Evolutionary conservation across 2,113 vertebrate species (phyloP).

Genomic region (Actinemys pallida): DNA sequence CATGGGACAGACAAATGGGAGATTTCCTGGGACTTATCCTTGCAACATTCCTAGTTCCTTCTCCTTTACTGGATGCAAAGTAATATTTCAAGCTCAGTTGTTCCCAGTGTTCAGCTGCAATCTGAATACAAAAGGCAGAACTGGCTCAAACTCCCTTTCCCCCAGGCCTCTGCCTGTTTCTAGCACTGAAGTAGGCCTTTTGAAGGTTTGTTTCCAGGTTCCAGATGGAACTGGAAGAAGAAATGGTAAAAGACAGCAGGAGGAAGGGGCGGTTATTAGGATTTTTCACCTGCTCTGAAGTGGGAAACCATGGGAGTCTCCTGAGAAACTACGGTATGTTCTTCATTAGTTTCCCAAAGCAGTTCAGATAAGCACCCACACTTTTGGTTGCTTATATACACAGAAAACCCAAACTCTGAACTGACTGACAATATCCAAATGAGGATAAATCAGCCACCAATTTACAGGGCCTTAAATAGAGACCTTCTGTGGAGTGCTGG

Average conservation of each 20-base stretch:
- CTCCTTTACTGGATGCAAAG: not conserved
- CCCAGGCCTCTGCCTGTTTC: not conserved
- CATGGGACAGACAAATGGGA: not conserved
- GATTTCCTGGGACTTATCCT: not conserved
- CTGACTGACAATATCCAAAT: not conserved
- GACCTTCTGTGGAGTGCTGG: not conserved
- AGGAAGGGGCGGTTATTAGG: not conserved
- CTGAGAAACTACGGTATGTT: not conserved
- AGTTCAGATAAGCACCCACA: not conserved
- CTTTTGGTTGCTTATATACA: too few species aligned
- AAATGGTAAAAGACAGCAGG: not conserved
- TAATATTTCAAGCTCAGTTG: not conserved
- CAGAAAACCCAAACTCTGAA: not conserved
- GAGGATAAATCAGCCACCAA: not conserved
- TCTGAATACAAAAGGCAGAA: not conserved
- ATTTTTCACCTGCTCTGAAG: not conserved
- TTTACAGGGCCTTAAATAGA: not conserved
- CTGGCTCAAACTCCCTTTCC: not conserved
- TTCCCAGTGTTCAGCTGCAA: not conserved
- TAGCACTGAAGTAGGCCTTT: not conserved
- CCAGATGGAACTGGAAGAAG: not conserved
- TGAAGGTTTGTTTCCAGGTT: not conserved
- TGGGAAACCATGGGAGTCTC: fast-evolving
- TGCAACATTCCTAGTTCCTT: too few species aligned
- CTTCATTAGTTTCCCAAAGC: not conserved